A percentile compares a stretch with the other conserved stretches of the same genome.
phyloP scores from a whole-genome alignment of 2,797 vertebrate genomes.

The Fistularia commersonii region DNA sequence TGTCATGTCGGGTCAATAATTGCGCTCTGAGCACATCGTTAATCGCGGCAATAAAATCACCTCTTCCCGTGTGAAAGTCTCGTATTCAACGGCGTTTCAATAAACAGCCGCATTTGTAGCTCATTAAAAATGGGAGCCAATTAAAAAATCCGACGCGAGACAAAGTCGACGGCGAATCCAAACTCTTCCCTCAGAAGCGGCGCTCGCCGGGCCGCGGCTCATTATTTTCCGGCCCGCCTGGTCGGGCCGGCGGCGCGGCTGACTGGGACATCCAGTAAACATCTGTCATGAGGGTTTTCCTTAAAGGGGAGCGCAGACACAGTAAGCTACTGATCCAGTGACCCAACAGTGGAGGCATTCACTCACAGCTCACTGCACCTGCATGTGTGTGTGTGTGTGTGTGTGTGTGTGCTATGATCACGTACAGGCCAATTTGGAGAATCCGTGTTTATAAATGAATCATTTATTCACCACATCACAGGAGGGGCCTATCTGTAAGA shows the following conservation, averaged over 20 bases:
- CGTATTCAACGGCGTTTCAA: slow-evolving; percentile 20
- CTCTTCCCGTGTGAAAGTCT: slow-evolving; percentile 30
- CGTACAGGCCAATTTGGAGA: slow-evolving; percentile 43
- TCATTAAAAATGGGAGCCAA: slow-evolving; percentile 47
- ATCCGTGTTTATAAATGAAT: slow-evolving; percentile 51
- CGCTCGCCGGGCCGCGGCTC: slow-evolving; percentile 51
- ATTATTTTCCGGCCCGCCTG: slow-evolving; percentile 50
- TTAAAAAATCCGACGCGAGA: slow-evolving; percentile 46
- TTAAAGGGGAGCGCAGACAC: too few species aligned
- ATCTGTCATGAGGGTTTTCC: slow-evolving; percentile 65
- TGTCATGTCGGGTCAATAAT: slow-evolving; percentile 28
- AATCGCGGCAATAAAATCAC: slow-evolving; percentile 21
- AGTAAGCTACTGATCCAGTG: slow-evolving; percentile 64
- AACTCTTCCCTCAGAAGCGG: slow-evolving; percentile 45
- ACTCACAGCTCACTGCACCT: slow-evolving; percentile 50
- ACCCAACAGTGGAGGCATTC: slow-evolving; percentile 63
- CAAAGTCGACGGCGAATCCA: slow-evolving; percentile 48
- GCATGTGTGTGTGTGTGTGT: slow-evolving; percentile 38
- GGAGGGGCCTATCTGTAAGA: slow-evolving; percentile 50
- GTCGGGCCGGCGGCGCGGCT: slow-evolving; percentile 50
- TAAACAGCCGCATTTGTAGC: slow-evolving; percentile 36
- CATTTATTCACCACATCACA: slow-evolving; percentile 51
- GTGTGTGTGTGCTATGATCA: too few species aligned
- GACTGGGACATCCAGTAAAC: slow-evolving; percentile 68
- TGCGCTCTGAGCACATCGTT: slow-evolving; percentile 21